Conservation (phyloP, 2,113 vertebrate genomes). For the Abramis brama region DNA sequence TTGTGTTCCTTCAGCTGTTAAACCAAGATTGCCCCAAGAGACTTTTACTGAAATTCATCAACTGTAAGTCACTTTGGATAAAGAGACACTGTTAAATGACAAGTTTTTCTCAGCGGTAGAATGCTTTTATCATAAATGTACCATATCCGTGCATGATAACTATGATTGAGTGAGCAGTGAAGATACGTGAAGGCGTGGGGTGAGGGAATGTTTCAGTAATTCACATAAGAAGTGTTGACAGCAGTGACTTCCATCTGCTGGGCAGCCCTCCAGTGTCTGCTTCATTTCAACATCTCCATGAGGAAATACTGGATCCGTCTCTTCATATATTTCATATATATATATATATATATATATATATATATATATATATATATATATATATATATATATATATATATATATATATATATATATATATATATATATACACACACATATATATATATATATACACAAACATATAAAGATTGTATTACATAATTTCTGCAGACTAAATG, state of each 20-base stretch:
- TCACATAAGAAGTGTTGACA: slow-evolving; percentile 5
- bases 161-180: neutral
- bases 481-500: neutral
- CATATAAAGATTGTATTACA: too few species aligned
- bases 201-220: neutral
- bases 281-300: neutral
- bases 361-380: too few species aligned
- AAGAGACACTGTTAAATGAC: neutral
- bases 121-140: slow-evolving; percentile 2
- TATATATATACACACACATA: too few species aligned
- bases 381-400: too few species aligned
- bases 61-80: neutral
- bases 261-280: slow-evolving; percentile 1
- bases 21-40: neutral
- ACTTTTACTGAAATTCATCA: neutral
- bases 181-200: neutral
- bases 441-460: too few species aligned
- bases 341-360: too few species aligned
- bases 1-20: slow-evolving; percentile 12
- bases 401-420: too few species aligned
- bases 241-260: neutral
- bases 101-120: neutral
- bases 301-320: neutral
- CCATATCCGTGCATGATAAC: neutral
- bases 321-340: neutral